Conservation (phyloP, 1,140 invertebrate species). For the Choristoneura fumiferana region DNA sequence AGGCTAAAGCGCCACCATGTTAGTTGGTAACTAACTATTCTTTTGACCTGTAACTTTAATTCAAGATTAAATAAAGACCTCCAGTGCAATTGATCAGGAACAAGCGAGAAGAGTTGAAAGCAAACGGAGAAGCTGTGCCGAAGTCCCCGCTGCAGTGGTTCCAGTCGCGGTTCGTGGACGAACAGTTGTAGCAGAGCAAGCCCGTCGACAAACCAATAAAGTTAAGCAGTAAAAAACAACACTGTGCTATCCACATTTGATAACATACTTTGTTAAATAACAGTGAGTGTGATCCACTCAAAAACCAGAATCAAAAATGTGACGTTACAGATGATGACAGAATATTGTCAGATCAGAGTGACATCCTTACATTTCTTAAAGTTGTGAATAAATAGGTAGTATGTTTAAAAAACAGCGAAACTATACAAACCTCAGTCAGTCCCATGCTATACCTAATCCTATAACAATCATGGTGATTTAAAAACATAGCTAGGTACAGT, state of each 20-base stretch:
- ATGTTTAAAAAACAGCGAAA: too few species aligned
- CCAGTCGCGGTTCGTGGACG: constrained; percentile 41
- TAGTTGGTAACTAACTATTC: too few species aligned
- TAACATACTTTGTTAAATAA: neutral
- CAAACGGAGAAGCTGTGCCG: constrained; percentile 23
- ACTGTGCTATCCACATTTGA: constrained; percentile 8
- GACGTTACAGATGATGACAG: neutral
- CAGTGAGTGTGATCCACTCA: too few species aligned
- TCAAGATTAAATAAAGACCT: constrained; percentile 35
- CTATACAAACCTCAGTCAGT: too few species aligned
- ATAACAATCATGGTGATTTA: too few species aligned
- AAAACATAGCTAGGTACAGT: too few species aligned
- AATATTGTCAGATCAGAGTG: too few species aligned
- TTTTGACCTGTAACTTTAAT: too few species aligned
- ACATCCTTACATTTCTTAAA: too few species aligned
- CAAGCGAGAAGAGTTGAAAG: constrained; percentile 42
- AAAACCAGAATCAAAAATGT: neutral
- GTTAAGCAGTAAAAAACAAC: neutral
- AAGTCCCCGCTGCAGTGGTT: constrained; percentile 48
- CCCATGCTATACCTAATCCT: too few species aligned
- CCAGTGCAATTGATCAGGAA: constrained; percentile 50
- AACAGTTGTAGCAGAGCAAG: constrained; percentile 61
- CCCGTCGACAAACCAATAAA: constrained; percentile 9
- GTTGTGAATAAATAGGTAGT: too few species aligned
- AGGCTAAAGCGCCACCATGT: too few species aligned